phyloP scores from a whole-genome alignment of 2,797 vertebrate species.

The Harpagifer antarcticus region DNA sequence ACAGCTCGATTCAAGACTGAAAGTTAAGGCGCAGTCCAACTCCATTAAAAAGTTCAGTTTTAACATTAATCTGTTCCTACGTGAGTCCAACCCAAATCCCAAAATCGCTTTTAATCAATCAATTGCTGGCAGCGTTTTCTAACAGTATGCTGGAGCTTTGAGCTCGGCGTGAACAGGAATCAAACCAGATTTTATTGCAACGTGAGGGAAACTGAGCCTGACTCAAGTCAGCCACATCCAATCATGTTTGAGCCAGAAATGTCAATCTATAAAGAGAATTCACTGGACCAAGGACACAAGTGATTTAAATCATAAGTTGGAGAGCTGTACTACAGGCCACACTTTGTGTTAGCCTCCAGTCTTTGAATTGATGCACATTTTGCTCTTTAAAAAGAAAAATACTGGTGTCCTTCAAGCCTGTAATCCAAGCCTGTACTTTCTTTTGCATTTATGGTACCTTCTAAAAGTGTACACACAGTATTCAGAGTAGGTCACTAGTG shows the following conservation, averaged over 20 bases:
- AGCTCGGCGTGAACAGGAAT: slow-evolving; percentile 11
- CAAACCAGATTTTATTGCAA: slow-evolving; percentile 29
- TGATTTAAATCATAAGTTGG: slow-evolving; percentile 26
- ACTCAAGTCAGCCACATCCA: slow-evolving; percentile 21
- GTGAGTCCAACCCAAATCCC: slow-evolving; percentile 12
- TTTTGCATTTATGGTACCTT: too few relatives aligned
- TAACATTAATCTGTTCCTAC: slow-evolving; percentile 1
- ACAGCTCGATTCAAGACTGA: slow-evolving; percentile 26
- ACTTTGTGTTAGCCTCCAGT: not conserved
- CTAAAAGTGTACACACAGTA: too few relatives aligned
- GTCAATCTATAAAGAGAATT: slow-evolving; percentile 29
- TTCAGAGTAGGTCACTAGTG: not conserved
- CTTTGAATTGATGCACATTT: slow-evolving; percentile 12
- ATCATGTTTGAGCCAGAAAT: slow-evolving; percentile 26
- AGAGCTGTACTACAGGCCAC: slow-evolving; percentile 1
- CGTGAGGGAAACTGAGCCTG: slow-evolving; percentile 5
- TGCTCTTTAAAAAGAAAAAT: not conserved
- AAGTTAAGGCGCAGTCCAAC: slow-evolving; percentile 41
- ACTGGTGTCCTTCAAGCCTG: accelerated
- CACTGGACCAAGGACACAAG: slow-evolving; percentile 25
- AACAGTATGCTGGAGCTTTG: not conserved
- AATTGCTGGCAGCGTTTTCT: slow-evolving; percentile 9
- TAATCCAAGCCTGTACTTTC: not conserved
- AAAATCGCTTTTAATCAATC: slow-evolving; percentile 8
- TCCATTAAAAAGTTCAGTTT: slow-evolving; percentile 35